Evolutionary conservation across 2,797 vertebrate genomes (phyloP).

Genomic region (Sebastes matsubarae): DNA sequence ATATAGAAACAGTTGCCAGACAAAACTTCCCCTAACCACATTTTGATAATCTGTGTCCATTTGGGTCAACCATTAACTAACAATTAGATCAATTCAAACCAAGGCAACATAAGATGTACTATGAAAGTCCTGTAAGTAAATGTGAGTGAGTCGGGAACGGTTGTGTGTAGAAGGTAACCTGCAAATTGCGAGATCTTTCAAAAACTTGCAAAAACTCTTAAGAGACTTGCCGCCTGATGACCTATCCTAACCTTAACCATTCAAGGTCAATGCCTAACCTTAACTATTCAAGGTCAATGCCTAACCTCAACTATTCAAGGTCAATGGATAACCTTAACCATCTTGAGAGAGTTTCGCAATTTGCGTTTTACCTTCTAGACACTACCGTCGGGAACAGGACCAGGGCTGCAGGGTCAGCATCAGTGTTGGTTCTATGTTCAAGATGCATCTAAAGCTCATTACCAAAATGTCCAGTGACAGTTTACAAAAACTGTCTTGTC

Average conservation of each 20-base stretch:
- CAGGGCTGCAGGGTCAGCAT: not conserved
- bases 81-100: not conserved
- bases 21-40: not conserved
- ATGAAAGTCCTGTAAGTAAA: not conserved
- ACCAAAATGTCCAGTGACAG: not conserved
- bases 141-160: not conserved
- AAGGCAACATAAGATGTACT: not conserved
- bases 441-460: not conserved
- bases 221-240: too few species aligned
- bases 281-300: too few species aligned
- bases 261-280: too few species aligned
- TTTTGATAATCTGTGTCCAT: not conserved
- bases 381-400: not conserved
- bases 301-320: too few species aligned
- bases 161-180: too few species aligned
- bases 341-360: too few species aligned
- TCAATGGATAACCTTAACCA: too few species aligned
- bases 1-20: not conserved
- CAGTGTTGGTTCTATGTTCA: not conserved
- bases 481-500: constrained; percentile 16
- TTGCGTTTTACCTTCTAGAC: too few species aligned
- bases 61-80: not conserved
- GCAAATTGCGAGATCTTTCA: too few species aligned
- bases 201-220: too few species aligned
- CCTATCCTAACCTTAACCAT: too few species aligned